Percentiles rank a stretch among this genome's conserved stretches.
These are phyloP conservation scores for Chloropsis cyanopogon DNA, from an alignment of 2,113 vertebrate genomes.

Conservation along the genomic window DNA sequence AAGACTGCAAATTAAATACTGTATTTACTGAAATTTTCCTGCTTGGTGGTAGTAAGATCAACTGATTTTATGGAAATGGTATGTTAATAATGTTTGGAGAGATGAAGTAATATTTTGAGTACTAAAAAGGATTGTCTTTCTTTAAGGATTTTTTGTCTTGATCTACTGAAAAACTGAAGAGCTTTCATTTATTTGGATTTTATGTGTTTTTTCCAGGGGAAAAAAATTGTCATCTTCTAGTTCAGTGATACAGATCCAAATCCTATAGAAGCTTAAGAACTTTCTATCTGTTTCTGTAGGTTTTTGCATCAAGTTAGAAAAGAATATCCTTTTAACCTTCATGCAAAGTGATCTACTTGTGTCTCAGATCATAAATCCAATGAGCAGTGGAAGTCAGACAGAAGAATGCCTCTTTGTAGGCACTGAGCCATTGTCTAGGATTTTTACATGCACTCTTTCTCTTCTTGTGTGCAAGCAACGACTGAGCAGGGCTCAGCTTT, in stretches of 20 bases:
- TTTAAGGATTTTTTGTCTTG: background rate
- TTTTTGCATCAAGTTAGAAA: background rate
- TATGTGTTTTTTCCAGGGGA: background rate
- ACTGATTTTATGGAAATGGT: background rate
- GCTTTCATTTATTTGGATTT: background rate
- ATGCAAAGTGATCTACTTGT: background rate
- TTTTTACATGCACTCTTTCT: background rate
- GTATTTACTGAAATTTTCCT: background rate
- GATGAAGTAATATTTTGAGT: background rate
- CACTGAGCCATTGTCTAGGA: background rate
- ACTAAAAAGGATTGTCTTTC: background rate
- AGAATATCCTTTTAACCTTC: background rate
- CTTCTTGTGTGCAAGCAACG: background rate
- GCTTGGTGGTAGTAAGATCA: background rate
- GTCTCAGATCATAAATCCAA: background rate
- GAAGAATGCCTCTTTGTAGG: background rate
- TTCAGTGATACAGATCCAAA: background rate
- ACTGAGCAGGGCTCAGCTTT: background rate
- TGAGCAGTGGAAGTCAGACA: background rate
- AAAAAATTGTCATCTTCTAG: background rate
- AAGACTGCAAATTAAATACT: background rate
- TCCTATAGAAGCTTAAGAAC: background rate
- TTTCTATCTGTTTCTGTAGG: background rate
- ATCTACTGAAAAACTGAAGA: background rate
- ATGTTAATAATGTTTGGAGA: constrained; percentile 21